Percentiles rank a stretch among this genome's conserved stretches.
These are phyloP conservation scores for Kryptolebias ocellatus DNA, from an alignment of 2,797 vertebrate genomes.

Conservation along the genomic window DNA sequence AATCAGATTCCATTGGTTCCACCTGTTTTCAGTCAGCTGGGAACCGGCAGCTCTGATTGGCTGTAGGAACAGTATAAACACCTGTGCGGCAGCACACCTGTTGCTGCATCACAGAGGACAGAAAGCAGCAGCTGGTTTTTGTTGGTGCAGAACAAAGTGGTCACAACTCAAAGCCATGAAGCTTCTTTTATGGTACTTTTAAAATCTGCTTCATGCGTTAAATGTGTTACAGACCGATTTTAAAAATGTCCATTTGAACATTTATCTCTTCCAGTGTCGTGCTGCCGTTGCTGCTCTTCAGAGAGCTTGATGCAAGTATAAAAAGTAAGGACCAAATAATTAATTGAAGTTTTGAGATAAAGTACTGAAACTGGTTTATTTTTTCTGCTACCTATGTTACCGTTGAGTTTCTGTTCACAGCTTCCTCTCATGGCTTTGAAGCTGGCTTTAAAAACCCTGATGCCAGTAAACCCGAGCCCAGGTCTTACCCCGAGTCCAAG, in stretches of 20 bases:
- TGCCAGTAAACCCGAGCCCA: constrained; percentile 3
- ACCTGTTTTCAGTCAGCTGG: constrained; percentile 15
- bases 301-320: constrained; percentile 13
- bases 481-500: neutral
- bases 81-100: accelerated
- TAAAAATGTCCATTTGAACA: neutral
- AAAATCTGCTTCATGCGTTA: neutral
- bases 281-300: constrained; percentile 22
- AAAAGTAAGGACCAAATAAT: constrained; percentile 12
- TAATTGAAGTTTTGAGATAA: no score
- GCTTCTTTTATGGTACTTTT: constrained; percentile 2
- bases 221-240: no score
- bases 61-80: constrained; percentile 14
- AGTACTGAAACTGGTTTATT: no score
- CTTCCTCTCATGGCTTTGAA: constrained; percentile 1
- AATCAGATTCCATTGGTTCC: neutral
- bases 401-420: constrained; percentile 1
- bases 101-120: neutral
- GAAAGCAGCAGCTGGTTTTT: neutral
- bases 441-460: neutral
- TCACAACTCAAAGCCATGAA: constrained; percentile 14
- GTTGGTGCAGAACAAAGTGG: neutral
- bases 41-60: constrained; percentile 20
- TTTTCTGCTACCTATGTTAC: no score
- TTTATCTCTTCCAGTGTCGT: constrained; percentile 12